Evolutionary conservation across 2,113 vertebrate genomes (phyloP), one percentile per base, ranked within the genome.

Genomic region (Vireo altiloquus): DNA sequence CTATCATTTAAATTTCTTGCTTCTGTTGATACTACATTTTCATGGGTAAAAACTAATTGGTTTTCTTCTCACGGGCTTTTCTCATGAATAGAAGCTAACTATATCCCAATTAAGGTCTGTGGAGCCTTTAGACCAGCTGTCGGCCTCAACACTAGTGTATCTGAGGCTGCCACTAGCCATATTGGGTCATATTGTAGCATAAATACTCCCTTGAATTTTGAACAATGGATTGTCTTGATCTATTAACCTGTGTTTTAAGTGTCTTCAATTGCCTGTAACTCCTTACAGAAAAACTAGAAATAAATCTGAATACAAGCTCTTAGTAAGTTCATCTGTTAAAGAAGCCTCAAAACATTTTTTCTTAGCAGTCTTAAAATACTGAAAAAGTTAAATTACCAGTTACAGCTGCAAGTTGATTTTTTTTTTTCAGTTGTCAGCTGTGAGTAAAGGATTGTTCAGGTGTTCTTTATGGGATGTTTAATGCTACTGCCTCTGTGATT

Each of bases 121-220:
- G 13, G 13, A 40, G 39, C 39, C 39, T 40, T 40, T 13, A 40
- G 39, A 40, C 9, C 39, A 40, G 39, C 39, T 40, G 39, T 40
- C 39, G 13, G 39, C 39, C 39, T 40, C 39, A 40, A 40, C 39
- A 40, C 39, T 40, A 40, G 0, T 9, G 7, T 46, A 50, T 14
- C n/a, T 17, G 19, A 66, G 56, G 37, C 4, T 3, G 1, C 2
- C 35, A 59, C 20, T 66, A 70, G 9, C 1, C 0, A 61, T 15
- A 15, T 5, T 70, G 31, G 3, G 11, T 37, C 72, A 75, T 59
- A 17, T 6, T 53, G 28, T 9, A 50, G 17, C 23, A 59, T 22
- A 44, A 27, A 30, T 30, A 13, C 9, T 70, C 21, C 4, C 37
- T 50, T 66, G 42, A 87, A 70, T 44, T 82, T 42, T 54, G 35